Base-by-base conservation (phyloP, 2,797 vertebrate genomes). In the Oreonectes daqikongensis region DNA sequence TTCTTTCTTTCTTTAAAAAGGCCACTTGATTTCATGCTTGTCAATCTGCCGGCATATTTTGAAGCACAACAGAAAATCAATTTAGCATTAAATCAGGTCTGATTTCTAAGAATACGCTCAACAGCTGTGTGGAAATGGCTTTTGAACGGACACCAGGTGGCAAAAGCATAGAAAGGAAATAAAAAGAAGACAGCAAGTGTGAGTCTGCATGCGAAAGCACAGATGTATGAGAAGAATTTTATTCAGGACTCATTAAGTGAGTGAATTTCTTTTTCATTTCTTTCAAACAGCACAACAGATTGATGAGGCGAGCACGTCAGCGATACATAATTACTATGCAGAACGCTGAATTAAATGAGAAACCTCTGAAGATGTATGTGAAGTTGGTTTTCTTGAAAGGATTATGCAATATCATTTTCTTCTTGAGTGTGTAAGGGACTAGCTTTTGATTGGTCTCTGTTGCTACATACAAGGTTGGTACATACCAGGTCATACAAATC, bases 111-210 rank as follows among this genome's bases (percentile, higher is more conserved):
- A 79, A 82, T 65, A 66, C 71, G 63, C 74, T 50, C 63, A 73
- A 80, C 77, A 85, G 79, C 79, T 83, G 79, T 79, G 72, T 73
- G 68, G 65, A 68, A 83, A 80, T 79, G 64, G 32, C 55, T 77
- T 65, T 78, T 78, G 74, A 50, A 79, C 69, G 76, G 74, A 78
- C 67, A 81, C 64, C 80, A 83, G 75, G 77, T 83, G 83, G 69
- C 79, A 70, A 72, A 82, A 46, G 35, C 79, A 72, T 71, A 71
- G 76, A 74, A 55, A 77, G 57, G 59, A 84, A 71, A 77, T 78
- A 73, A 75, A 63, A 82, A 61, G 28, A 12, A 40, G n/a, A 77
- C 24, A 52, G 55, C n/a, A 8, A 50, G 53, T 55, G 63, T 22
- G 52, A 5, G 9, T 48, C 52, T 75, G 52, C 52, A 68, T 59